Evolutionary conservation across 2,113 vertebrate genomes (phyloP).

Genomic region (Synodontis membranacea): DNA sequence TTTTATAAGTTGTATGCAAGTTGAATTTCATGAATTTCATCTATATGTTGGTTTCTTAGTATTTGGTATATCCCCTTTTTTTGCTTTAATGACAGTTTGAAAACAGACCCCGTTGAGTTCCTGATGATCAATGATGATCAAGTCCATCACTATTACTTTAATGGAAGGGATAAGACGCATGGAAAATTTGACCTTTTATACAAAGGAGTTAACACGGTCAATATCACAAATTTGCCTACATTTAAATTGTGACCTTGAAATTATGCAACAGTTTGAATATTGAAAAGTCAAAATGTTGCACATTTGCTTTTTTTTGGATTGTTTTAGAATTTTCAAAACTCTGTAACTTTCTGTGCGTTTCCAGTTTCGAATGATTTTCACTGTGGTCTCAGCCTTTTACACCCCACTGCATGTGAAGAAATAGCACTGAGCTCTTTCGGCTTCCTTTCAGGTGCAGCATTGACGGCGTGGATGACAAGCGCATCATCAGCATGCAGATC

Average conservation of each 20-base stretch:
- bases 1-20: too few species aligned
- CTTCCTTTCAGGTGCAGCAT: slow-evolving; percentile 83
- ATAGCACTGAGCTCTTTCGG: neutral
- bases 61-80: neutral
- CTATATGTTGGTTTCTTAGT: neutral
- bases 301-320: neutral
- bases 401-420: neutral
- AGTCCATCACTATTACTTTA: neutral
- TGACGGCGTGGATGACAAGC: slow-evolving; percentile 90
- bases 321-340: neutral
- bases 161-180: neutral
- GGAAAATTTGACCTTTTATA: neutral
- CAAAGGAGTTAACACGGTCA: neutral
- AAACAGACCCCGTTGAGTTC: neutral
- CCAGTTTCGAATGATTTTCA: neutral
- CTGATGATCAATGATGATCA: neutral
- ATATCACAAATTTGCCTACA: neutral
- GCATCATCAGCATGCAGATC: slow-evolving; percentile 90
- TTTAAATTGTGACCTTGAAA: neutral
- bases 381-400: neutral
- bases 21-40: neutral
- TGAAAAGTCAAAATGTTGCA: neutral
- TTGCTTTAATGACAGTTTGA: neutral
- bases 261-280: neutral
- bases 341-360: neutral